Evolutionary conservation across 2,888 invertebrate genomes (phyloP).

Genomic region (Xestobium rufovillosum): DNA sequence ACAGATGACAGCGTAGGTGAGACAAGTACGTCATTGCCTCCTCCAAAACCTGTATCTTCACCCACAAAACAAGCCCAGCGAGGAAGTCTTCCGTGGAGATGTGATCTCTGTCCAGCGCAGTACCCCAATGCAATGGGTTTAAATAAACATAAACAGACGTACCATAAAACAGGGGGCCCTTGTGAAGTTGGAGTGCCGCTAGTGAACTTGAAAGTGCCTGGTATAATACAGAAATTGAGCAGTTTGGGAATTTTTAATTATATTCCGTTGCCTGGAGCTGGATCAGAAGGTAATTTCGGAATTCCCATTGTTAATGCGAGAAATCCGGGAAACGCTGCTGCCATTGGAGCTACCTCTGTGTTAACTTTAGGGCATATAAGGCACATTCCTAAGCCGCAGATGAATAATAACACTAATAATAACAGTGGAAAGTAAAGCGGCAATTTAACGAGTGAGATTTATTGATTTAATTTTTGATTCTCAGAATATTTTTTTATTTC

Average conservation of each 20-base stretch:
- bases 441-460: too few species aligned
- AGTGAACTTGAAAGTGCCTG: slow-evolving; percentile 62
- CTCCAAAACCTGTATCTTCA: slow-evolving; percentile 33
- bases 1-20: slow-evolving; percentile 46
- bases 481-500: too few species aligned
- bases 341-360: slow-evolving; percentile 62
- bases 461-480: too few species aligned
- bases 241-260: slow-evolving; percentile 65
- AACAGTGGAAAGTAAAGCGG: too few species aligned
- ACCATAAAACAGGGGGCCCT: slow-evolving; percentile 50
- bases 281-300: slow-evolving; percentile 55
- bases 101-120: slow-evolving; percentile 64
- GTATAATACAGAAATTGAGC: slow-evolving; percentile 55
- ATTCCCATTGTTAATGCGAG: slow-evolving; percentile 52
- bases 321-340: slow-evolving; percentile 37
- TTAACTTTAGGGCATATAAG: slow-evolving; percentile 64
- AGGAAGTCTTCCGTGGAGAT: slow-evolving; percentile 47
- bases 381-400: slow-evolving; percentile 29
- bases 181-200: slow-evolving; percentile 65
- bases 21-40: slow-evolving; percentile 39
- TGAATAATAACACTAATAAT: too few species aligned
- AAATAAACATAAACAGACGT: slow-evolving; percentile 57
- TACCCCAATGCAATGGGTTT: slow-evolving; percentile 57
- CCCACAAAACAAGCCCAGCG: slow-evolving; percentile 21
- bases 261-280: slow-evolving; percentile 59